phyloP scores from a whole-genome alignment of 2,113 vertebrate species.

The Phalacrocorax carbo region DNA sequence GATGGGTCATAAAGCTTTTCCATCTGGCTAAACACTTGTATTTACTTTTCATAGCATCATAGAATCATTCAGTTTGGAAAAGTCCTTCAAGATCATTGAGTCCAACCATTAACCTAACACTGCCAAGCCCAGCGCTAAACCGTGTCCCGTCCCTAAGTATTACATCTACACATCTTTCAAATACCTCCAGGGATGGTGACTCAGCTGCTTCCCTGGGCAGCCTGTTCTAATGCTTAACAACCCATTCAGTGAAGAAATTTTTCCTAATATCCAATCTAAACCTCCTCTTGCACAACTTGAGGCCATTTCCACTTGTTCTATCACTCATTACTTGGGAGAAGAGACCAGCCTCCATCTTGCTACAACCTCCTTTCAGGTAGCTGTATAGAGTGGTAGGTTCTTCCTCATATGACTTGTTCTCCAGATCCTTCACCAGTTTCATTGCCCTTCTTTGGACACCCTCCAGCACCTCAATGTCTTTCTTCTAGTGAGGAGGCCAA shows the following conservation, averaged over 20 bases:
- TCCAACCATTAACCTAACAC: fast-evolving
- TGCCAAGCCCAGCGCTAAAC: not conserved
- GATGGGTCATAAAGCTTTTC: not conserved
- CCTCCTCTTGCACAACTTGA: not conserved
- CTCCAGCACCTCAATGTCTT: not conserved
- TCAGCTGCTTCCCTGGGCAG: not conserved
- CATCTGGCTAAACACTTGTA: not conserved
- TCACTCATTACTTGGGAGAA: not conserved
- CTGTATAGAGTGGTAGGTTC: not conserved
- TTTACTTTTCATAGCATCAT: not conserved
- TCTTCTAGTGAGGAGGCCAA: not conserved
- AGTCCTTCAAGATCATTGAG: not conserved
- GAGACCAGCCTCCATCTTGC: fast-evolving
- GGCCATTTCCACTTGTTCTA: not conserved
- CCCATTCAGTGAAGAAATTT: not conserved
- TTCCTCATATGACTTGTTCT: not conserved
- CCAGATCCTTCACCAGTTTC: not conserved
- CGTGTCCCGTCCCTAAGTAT: too few species aligned
- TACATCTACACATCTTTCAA: fast-evolving
- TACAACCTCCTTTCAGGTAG: not conserved
- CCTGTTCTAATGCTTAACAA: not conserved
- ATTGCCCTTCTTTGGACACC: not conserved
- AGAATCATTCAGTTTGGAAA: not conserved
- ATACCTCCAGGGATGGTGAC: not conserved
- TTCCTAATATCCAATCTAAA: not conserved